Base-by-base conservation (phyloP, 1,140 invertebrate species). In the Procambarus virginalis region DNA sequence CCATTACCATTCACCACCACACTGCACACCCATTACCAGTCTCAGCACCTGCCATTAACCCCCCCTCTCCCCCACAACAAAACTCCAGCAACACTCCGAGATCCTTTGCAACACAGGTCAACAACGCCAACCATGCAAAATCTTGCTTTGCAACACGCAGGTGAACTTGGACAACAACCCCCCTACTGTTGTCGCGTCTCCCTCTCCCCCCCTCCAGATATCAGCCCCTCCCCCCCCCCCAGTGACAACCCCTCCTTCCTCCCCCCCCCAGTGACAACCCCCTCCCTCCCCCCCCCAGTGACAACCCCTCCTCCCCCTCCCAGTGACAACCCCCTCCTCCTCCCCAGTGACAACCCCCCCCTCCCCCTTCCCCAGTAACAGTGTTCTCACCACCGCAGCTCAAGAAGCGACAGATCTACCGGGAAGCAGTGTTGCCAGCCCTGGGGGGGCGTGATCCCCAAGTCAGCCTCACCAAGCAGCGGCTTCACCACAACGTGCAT, bases 321-420 rank as follows among this genome's bases (percentile, higher is more conserved):
- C 60, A 64, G 60, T 64, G 20, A 77, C 12, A 9, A n/a, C 1
- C 1, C 70, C 22, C 75, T 34, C 3, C 3, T 6, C 17, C 70
- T 2, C 12, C 60, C 60, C 60, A 64, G 60, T 64, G 20, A 77
- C 12, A 9, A n/a, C 1, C 1, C 70, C 22, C 75, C 75, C 3
- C 3, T 6, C 17, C 70, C 20, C 70, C 6, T 0, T 3, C 70
- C 70, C 20, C 9, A 8, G n/a, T 75, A 75, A 75, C 70, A 8
- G 9, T 45, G n/a, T 45, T 20, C 8, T 20, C 20, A 9, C 70
- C 20, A 1, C 20, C 75, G 3, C 79, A 84, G 83, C n/a, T 75
- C 0, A 48, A 86, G 76, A 91, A 91, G 20, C 83, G 89, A 3
- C 84, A 91, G 83, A 86, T 91, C 77, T 91, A 80, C 84, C 76